Percentiles rank a stretch among this genome's conserved stretches.
phyloP scores from a whole-genome alignment of 2,797 vertebrate genomes.

The Austrolebias charrua region DNA sequence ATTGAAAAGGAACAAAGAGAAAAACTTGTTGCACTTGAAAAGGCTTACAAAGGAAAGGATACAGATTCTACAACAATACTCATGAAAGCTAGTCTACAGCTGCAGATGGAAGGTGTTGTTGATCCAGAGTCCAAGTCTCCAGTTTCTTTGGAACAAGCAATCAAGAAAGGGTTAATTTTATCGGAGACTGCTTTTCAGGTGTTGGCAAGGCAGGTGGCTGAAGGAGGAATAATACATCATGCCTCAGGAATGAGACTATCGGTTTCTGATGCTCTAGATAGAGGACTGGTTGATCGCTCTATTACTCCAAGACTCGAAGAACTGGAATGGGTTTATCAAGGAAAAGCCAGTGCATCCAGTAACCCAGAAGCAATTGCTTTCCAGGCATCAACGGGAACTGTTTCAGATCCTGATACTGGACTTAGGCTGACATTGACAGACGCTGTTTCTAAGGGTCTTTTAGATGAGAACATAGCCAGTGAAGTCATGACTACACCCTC shows the following conservation, averaged over 20 bases:
- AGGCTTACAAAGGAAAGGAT: slow-evolving; percentile 86
- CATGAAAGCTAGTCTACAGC: slow-evolving; percentile 84
- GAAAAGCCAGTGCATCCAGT: slow-evolving; percentile 55
- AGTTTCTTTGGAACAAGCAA: slow-evolving; percentile 80
- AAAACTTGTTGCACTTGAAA: slow-evolving; percentile 86
- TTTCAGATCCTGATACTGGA: slow-evolving; percentile 76
- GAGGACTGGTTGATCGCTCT: slow-evolving; percentile 80
- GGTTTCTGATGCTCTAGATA: slow-evolving; percentile 81
- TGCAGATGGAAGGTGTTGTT: slow-evolving; percentile 88
- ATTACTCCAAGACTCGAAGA: slow-evolving; percentile 79
- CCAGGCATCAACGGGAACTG: slow-evolving; percentile 73
- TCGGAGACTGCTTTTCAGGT: slow-evolving; percentile 79
- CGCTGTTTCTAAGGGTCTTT: slow-evolving; percentile 77
- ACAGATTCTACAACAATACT: slow-evolving; percentile 72
- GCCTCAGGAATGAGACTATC: slow-evolving; percentile 87
- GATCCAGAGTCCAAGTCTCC: slow-evolving; percentile 83
- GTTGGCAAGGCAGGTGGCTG: slow-evolving; percentile 86
- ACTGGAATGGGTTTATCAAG: slow-evolving; percentile 71
- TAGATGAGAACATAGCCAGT: slow-evolving; percentile 67
- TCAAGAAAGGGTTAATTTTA: slow-evolving; percentile 81
- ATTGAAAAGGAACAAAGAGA: slow-evolving; percentile 80
- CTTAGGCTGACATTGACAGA: slow-evolving; percentile 77
- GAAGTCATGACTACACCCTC: slow-evolving; percentile 70
- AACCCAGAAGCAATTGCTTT: slow-evolving; percentile 60
- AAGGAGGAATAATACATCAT: slow-evolving; percentile 92